Percentiles rank a stretch among this genome's conserved stretches.
phyloP scores from a whole-genome alignment of 2,888 invertebrate species.

The Lasioglossum leucozonium region DNA sequence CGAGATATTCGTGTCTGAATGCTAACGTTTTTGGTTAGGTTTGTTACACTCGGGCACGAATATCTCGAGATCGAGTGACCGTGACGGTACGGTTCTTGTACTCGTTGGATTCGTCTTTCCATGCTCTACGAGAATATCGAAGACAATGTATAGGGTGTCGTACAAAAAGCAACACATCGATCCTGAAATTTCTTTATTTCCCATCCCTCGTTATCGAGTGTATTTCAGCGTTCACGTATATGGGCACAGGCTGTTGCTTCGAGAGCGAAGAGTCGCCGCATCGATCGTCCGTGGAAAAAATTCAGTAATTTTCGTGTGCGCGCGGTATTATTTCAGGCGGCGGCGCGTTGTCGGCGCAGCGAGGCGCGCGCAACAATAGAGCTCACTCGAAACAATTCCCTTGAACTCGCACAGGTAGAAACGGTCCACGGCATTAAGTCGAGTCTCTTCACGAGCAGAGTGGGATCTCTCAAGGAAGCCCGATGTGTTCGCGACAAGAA shows the following conservation, averaged over 20 bases:
- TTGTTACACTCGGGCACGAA: too few species aligned
- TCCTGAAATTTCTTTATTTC: too few species aligned
- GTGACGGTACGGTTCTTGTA: background rate
- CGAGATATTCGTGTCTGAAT: background rate
- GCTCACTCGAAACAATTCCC: conserved; percentile 38
- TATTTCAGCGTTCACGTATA: background rate
- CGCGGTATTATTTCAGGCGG: conserved; percentile 34
- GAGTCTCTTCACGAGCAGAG: conserved; percentile 31
- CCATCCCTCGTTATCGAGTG: too few species aligned
- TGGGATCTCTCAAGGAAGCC: conserved; percentile 56
- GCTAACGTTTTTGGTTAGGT: too few species aligned
- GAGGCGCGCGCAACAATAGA: conserved; percentile 39
- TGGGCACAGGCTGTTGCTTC: background rate
- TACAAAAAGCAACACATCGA: background rate
- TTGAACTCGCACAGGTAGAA: conserved; percentile 32
- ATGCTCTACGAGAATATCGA: background rate
- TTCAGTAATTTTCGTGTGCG: background rate
- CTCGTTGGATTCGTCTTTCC: background rate
- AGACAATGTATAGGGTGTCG: background rate
- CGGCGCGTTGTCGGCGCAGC: conserved; percentile 8
- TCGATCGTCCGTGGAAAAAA: background rate
- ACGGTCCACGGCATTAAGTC: conserved; percentile 48
- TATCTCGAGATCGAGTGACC: background rate
- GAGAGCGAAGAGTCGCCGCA: background rate
- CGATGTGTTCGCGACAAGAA: conserved; percentile 53